Conservation (phyloP, 1,140 invertebrate genomes). For the Propsilocerus akamusi region DNA sequence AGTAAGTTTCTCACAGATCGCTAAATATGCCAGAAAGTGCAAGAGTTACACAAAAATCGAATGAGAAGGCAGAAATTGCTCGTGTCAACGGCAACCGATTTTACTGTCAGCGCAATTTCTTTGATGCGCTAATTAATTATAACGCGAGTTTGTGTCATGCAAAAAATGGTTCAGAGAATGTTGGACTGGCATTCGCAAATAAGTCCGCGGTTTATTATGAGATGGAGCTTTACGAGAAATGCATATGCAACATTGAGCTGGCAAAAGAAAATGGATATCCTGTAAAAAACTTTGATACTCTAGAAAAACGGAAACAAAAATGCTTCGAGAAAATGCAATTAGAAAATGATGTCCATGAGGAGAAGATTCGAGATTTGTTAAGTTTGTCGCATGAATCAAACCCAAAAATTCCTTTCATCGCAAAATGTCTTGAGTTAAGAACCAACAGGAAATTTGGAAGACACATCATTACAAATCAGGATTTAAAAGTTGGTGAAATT, state of each 20-base stretch:
- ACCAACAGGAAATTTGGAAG: not conserved
- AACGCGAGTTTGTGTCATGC: conserved; percentile 5
- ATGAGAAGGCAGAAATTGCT: not conserved
- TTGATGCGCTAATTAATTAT: not conserved
- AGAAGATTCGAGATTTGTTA: not conserved
- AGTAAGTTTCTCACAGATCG: too few species aligned
- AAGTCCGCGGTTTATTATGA: not conserved
- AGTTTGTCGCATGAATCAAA: not conserved
- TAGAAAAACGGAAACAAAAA: not conserved
- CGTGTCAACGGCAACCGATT: not conserved
- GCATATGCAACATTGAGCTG: conserved; percentile 2
- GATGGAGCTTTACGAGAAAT: not conserved
- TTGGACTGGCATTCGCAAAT: conserved; percentile 5
- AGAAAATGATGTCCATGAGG: not conserved
- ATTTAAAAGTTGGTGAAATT: not conserved
- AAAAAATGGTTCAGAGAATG: not conserved
- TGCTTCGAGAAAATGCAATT: not conserved
- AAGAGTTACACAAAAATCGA: not conserved
- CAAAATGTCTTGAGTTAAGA: not conserved
- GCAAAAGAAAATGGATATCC: not conserved
- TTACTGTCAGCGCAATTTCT: not conserved
- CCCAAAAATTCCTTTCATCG: not conserved
- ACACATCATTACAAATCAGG: not conserved
- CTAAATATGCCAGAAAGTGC: too few species aligned
- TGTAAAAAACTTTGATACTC: not conserved